Evolutionary conservation across 2,888 invertebrate species (phyloP).

Genomic region (Lobophora halterata): DNA sequence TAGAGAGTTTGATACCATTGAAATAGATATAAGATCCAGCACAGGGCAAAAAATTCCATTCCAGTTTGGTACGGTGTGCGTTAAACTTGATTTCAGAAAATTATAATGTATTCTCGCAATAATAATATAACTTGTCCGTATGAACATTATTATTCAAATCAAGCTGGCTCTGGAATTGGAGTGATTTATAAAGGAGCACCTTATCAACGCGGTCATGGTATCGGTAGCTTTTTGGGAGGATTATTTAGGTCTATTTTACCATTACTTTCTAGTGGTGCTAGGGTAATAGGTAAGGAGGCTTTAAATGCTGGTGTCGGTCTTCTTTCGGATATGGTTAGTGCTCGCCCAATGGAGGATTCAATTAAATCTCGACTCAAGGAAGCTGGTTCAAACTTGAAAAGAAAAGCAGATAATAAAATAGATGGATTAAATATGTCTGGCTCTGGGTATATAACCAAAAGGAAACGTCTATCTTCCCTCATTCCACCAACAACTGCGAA

Average conservation of each 20-base stretch:
- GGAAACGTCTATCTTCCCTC: slow-evolving; percentile 1
- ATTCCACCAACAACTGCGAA: not conserved
- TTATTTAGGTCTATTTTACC: slow-evolving; percentile 35
- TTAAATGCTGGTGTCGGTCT: slow-evolving; percentile 32
- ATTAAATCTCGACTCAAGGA: slow-evolving; percentile 19
- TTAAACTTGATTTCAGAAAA: slow-evolving; percentile 35
- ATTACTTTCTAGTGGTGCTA: slow-evolving; percentile 31
- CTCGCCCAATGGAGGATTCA: slow-evolving; percentile 18
- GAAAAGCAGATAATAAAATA: too few species aligned
- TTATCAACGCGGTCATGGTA: slow-evolving; percentile 28
- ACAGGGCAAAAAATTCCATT: slow-evolving; percentile 35
- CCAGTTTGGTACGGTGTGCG: slow-evolving; percentile 34
- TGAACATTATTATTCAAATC: slow-evolving; percentile 27
- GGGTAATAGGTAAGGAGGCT: slow-evolving; percentile 32
- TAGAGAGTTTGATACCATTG: slow-evolving; percentile 37
- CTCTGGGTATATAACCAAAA: slow-evolving; percentile 30
- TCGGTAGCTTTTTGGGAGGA: slow-evolving; percentile 30
- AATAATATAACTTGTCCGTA: slow-evolving; percentile 27
- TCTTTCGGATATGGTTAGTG: slow-evolving; percentile 29
- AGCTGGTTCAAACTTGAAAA: slow-evolving; percentile 30
- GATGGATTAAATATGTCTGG: slow-evolving; percentile 27
- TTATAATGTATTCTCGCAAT: slow-evolving; percentile 26
- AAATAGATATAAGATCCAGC: slow-evolving; percentile 41
- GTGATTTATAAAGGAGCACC: slow-evolving; percentile 34
- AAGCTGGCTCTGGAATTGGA: slow-evolving; percentile 33